Conservation (phyloP, 2,888 invertebrate genomes). For the Ectemnius cavifrons region DNA sequence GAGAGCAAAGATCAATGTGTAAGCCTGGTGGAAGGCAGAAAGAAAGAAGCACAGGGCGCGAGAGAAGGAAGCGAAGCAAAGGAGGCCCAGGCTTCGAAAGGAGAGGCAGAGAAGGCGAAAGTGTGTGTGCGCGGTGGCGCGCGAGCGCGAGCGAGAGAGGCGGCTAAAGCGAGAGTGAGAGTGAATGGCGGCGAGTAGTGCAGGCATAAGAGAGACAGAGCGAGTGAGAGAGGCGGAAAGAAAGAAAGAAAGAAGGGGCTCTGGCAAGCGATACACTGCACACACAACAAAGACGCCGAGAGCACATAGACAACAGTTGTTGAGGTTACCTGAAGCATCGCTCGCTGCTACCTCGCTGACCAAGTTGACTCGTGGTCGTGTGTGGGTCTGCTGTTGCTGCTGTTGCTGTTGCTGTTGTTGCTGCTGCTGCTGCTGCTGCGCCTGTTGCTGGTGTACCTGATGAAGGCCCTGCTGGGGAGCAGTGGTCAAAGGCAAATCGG, state of each 20-base stretch:
- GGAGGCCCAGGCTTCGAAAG: too few species aligned
- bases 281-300: slow-evolving; percentile 45
- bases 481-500: slow-evolving; percentile 50
- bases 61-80: too few species aligned
- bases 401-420: slow-evolving; percentile 48
- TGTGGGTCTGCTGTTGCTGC: slow-evolving; percentile 55
- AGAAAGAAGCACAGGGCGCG: too few species aligned
- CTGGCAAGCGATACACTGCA: slow-evolving; percentile 65
- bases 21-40: too few species aligned
- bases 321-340: slow-evolving; percentile 69
- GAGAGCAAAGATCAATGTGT: too few species aligned
- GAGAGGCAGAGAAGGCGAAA: not conserved
- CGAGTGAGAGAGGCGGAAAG: slow-evolving; percentile 11
- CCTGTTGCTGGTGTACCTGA: slow-evolving; percentile 52
- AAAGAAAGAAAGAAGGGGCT: slow-evolving; percentile 41
- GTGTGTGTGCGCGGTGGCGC: slow-evolving; percentile 1
- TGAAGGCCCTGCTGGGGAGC: slow-evolving; percentile 52
- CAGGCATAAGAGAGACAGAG: not conserved
- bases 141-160: slow-evolving; percentile 6
- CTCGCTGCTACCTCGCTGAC: slow-evolving; percentile 58
- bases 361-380: slow-evolving; percentile 56
- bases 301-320: slow-evolving; percentile 45
- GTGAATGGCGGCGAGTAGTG: slow-evolving; percentile 2
- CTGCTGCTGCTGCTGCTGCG: slow-evolving; percentile 37
- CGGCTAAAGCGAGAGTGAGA: slow-evolving; percentile 25